phyloP scores from a whole-genome alignment of 1,140 invertebrate genomes.

The Drosophila lowei region DNA sequence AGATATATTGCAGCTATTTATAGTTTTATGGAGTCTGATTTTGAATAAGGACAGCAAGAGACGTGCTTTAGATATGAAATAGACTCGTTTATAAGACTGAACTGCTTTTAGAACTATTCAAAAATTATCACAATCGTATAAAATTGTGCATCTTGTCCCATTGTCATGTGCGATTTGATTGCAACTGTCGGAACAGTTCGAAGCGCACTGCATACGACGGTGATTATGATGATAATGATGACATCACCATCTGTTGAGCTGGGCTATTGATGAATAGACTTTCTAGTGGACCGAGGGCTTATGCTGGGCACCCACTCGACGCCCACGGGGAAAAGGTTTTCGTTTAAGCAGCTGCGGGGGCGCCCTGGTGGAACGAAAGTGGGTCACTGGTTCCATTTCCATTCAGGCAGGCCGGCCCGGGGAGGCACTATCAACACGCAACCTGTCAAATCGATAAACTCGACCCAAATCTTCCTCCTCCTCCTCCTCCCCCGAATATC shows the following conservation, averaged over 20 bases:
- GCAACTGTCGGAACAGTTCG: slow-evolving; percentile 2
- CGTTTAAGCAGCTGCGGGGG: slow-evolving; percentile 11
- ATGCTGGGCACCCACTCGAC: slow-evolving; percentile 9
- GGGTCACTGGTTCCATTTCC: slow-evolving; percentile 48
- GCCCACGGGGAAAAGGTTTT: slow-evolving; percentile 36
- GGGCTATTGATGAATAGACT: slow-evolving; percentile 20
- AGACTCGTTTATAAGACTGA: too few species aligned
- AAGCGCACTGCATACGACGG: not conserved
- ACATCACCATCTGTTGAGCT: slow-evolving; percentile 57
- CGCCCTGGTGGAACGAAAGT: slow-evolving; percentile 38
- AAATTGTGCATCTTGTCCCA: not conserved
- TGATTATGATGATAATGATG: slow-evolving; percentile 19
- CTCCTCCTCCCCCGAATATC: not conserved
- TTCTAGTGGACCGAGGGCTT: slow-evolving; percentile 10
- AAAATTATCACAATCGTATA: too few species aligned
- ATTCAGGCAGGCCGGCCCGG: not conserved
- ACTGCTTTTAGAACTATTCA: too few species aligned
- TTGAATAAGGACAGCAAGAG: too few species aligned
- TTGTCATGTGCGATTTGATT: slow-evolving; percentile 7
- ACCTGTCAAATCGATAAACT: slow-evolving; percentile 49
- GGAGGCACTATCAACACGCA: slow-evolving; percentile 49
- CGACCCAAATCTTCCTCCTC: slow-evolving; percentile 6
- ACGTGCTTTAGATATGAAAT: too few species aligned
- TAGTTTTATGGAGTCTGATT: too few species aligned
- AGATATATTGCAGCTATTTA: too few species aligned